Conservation (phyloP, 1,140 invertebrate species). For the Mamestra configurata region DNA sequence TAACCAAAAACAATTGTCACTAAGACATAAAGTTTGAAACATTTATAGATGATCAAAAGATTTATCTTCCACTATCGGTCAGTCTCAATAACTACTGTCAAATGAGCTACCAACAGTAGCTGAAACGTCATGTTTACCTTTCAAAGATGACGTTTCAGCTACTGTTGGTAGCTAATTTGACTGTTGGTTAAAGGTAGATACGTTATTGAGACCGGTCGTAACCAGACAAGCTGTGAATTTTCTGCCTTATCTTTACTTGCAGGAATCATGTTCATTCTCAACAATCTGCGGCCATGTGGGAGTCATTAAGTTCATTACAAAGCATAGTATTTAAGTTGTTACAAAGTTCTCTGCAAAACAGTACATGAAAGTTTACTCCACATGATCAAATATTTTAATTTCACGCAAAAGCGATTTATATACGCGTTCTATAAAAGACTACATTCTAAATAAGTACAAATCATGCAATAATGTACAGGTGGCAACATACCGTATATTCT, state of each 20-base stretch:
- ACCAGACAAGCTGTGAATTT: too few relatives aligned
- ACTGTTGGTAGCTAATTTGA: too few relatives aligned
- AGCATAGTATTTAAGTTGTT: neutral
- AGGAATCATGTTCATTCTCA: neutral
- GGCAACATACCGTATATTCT: neutral
- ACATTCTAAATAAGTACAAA: neutral
- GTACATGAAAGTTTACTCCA: neutral
- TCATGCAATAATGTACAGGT: neutral
- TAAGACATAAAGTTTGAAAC: neutral
- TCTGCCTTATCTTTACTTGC: neutral
- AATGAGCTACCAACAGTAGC: too few relatives aligned
- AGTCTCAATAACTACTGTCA: too few relatives aligned
- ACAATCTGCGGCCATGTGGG: neutral
- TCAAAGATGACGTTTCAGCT: too few relatives aligned
- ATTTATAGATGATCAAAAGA: too few relatives aligned
- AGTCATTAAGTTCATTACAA: neutral
- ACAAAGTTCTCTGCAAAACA: neutral
- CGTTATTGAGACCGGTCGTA: too few relatives aligned
- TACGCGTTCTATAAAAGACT: neutral
- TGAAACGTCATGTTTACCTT: too few relatives aligned
- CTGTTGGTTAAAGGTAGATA: too few relatives aligned
- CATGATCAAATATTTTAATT: neutral
- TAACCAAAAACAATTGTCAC: neutral
- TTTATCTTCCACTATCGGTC: too few relatives aligned
- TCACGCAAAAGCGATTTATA: neutral